Conservation (phyloP, 2,113 vertebrate species). For the Scomber japonicus region DNA sequence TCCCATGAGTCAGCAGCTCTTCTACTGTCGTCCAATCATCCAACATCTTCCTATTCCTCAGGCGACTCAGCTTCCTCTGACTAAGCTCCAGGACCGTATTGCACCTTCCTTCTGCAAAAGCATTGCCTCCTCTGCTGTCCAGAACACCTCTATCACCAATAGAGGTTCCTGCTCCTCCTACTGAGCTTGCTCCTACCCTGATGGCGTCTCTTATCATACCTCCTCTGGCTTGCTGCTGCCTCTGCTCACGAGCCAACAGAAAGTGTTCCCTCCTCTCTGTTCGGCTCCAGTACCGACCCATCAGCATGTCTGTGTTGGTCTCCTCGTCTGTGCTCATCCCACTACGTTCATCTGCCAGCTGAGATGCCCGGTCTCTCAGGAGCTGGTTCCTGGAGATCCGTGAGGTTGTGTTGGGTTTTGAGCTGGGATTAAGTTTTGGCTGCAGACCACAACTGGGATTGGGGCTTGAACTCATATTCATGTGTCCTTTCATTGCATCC, state of each 20-base stretch:
- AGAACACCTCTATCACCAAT: constrained; percentile 35
- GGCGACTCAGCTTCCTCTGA: constrained; percentile 83
- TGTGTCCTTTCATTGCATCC: constrained; percentile 58
- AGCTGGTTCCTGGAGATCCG: constrained; percentile 81
- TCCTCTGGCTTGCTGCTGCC: constrained; percentile 73
- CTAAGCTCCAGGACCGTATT: constrained; percentile 82
- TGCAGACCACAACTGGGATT: constrained; percentile 55
- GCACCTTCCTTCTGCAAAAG: constrained; percentile 68
- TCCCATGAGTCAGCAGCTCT: constrained; percentile 85
- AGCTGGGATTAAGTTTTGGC: constrained; percentile 44
- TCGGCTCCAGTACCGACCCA: constrained; percentile 84
- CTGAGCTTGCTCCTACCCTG: constrained; percentile 8
- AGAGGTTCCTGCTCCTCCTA: constrained; percentile 43
- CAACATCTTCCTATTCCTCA: constrained; percentile 85
- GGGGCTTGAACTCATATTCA: constrained; percentile 6
- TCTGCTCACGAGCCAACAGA: constrained; percentile 81
- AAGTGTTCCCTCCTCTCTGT: constrained; percentile 84
- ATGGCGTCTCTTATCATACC: constrained; percentile 33
- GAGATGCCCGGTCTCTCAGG: constrained; percentile 82
- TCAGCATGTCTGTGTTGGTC: constrained; percentile 74
- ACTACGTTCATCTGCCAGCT: constrained; percentile 79
- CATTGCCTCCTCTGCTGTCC: constrained; percentile 57
- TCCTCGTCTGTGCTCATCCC: constrained; percentile 86
- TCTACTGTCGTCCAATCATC: constrained; percentile 88
- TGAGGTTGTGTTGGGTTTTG: constrained; percentile 50